Evolutionary conservation across 2,888 invertebrate genomes (phyloP).

Genomic region (Tachystola acroxantha): DNA sequence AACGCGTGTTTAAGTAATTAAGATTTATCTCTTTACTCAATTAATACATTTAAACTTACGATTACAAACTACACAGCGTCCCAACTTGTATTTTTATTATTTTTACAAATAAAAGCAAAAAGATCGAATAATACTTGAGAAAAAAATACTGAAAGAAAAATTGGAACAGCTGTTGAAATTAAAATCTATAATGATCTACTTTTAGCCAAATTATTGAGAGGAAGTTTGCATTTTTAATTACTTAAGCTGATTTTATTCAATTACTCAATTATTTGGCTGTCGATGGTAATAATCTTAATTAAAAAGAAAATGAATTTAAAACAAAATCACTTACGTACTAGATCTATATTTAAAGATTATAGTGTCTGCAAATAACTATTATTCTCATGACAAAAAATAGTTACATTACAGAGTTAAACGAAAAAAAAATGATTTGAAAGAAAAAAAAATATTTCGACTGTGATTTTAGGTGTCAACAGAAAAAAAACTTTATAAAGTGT

Average conservation of each 20-base stretch:
- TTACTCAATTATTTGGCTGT: neutral
- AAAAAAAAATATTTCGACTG: conserved; percentile 16
- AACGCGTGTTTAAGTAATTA: conserved; percentile 18
- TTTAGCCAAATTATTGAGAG: neutral
- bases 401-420: conserved; percentile 7
- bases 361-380: neutral
- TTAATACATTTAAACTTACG: conserved; percentile 45
- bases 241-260: too few relatives aligned
- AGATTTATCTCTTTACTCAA: conserved; percentile 38
- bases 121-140: conserved; percentile 22
- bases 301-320: conserved; percentile 15
- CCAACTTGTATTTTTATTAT: conserved; percentile 10
- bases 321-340: conserved; percentile 26
- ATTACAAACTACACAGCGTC: conserved; percentile 34
- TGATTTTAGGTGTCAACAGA: conserved; percentile 14
- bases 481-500: conserved; percentile 14
- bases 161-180: conserved; percentile 17
- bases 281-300: conserved; percentile 15
- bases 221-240: too few relatives aligned
- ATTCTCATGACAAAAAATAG: neutral
- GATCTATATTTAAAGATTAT: conserved; percentile 15
- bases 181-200: conserved; percentile 10
- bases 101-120: conserved; percentile 9
- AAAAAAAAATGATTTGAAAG: conserved; percentile 4
- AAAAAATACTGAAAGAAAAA: conserved; percentile 19